Evolutionary conservation across 2,888 invertebrate species (phyloP).

Genomic region (Aphodius sticticus): DNA sequence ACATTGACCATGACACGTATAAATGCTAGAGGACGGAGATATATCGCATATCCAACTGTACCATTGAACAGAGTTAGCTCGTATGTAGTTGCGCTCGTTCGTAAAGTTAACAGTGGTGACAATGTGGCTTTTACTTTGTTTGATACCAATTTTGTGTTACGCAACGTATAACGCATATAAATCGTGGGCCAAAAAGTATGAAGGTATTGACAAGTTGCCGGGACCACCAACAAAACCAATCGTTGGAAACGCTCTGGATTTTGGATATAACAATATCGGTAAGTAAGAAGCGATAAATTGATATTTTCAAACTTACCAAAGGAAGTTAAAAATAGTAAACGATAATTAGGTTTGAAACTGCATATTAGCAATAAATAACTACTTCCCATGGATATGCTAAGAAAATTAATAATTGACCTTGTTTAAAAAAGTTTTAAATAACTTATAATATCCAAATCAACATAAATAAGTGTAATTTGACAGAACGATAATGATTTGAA

Average conservation of each 20-base stretch:
- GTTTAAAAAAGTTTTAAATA: no score
- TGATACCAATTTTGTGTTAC: not conserved
- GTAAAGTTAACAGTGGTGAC: not conserved
- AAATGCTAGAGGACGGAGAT: no score
- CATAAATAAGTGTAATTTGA: no score
- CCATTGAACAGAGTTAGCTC: no score
- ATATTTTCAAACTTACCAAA: not conserved
- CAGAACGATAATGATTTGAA: no score
- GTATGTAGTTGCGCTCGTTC: not conserved
- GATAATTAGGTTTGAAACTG: no score
- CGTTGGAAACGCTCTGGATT: constrained; percentile 34
- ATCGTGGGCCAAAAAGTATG: constrained; percentile 6
- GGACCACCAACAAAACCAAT: constrained; percentile 19
- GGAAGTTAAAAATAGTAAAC: not conserved
- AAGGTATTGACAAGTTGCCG: constrained; percentile 28
- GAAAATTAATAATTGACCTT: no score
- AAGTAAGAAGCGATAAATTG: constrained; percentile 6
- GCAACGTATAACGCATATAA: not conserved
- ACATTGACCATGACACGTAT: no score
- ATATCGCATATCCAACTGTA: no score
- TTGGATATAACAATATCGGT: constrained; percentile 31
- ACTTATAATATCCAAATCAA: no score
- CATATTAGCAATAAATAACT: no score
- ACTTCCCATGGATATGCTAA: no score
- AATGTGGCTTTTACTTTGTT: not conserved